These are phyloP conservation scores for Eueides isabella DNA, from an alignment of 1,140 invertebrate genomes.

Conservation along the genomic window DNA sequence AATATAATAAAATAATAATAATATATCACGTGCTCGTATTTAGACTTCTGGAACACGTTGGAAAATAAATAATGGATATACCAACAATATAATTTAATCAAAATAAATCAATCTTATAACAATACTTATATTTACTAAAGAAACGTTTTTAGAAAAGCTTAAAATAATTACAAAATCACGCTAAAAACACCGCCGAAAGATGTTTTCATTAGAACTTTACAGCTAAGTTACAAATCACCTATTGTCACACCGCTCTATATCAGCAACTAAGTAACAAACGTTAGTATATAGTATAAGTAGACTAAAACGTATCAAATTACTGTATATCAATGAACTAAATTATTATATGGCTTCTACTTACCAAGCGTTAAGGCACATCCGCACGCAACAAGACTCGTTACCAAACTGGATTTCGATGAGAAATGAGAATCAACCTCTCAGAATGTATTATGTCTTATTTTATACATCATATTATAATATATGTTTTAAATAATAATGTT, in stretches of 20 bases:
- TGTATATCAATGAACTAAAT: conserved; percentile 28
- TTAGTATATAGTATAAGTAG: background rate
- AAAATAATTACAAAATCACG: background rate
- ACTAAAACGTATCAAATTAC: background rate
- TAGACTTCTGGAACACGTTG: no score
- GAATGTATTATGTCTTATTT: background rate
- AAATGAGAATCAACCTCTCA: background rate
- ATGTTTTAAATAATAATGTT: background rate
- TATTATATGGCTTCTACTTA: conserved; percentile 18
- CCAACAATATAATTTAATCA: no score
- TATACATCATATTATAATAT: background rate
- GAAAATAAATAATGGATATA: no score
- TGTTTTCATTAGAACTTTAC: background rate
- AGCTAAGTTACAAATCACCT: background rate
- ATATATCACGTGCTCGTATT: no score
- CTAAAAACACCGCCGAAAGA: background rate
- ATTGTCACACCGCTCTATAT: background rate
- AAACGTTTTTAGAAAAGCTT: background rate
- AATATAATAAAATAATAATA: background rate
- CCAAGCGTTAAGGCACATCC: conserved; percentile 22
- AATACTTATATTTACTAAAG: background rate
- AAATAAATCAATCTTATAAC: no score
- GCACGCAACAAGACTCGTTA: conserved; percentile 25
- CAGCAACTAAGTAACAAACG: background rate
- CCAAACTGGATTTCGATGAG: conserved; percentile 23